Conservation (phyloP, 2,113 vertebrate genomes). For the Chinchilla lanigera region DNA sequence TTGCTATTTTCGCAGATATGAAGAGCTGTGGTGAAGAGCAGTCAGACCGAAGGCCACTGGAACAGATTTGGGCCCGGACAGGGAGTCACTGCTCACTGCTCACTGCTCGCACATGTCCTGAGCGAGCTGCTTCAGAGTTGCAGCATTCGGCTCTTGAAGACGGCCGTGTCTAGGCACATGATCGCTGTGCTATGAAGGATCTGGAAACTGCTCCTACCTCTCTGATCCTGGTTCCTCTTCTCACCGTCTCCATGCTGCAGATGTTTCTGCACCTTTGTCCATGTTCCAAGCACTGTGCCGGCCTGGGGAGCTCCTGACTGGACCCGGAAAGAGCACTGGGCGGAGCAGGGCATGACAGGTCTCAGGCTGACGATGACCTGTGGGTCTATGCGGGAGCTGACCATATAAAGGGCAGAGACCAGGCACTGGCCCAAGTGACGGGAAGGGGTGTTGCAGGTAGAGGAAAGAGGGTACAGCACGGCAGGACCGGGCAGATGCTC, state of each 20-base stretch:
- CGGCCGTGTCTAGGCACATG: background rate
- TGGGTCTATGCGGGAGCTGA: background rate
- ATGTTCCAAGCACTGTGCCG: background rate
- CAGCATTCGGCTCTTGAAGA: background rate
- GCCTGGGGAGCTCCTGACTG: background rate
- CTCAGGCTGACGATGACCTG: background rate
- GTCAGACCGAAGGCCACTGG: background rate
- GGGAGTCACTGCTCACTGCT: conserved; percentile 22
- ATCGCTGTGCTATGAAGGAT: background rate
- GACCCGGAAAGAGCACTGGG: background rate
- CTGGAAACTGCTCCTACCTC: background rate
- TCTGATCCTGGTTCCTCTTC: background rate
- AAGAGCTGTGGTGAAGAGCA: background rate
- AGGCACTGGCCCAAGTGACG: background rate
- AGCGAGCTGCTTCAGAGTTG: background rate
- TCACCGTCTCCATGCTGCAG: background rate
- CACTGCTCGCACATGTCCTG: background rate
- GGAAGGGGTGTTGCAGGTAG: background rate
- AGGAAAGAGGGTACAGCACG: background rate
- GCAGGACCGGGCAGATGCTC: background rate
- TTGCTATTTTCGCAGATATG: conserved; percentile 56
- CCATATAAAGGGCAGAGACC: background rate
- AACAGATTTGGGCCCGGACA: background rate
- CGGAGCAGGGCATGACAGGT: fast-evolving
- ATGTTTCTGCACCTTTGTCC: background rate